A percentile compares a stretch with the other conserved stretches of the same genome.
phyloP scores from a whole-genome alignment of 2,113 vertebrate genomes.

The Baryphthengus martii region DNA sequence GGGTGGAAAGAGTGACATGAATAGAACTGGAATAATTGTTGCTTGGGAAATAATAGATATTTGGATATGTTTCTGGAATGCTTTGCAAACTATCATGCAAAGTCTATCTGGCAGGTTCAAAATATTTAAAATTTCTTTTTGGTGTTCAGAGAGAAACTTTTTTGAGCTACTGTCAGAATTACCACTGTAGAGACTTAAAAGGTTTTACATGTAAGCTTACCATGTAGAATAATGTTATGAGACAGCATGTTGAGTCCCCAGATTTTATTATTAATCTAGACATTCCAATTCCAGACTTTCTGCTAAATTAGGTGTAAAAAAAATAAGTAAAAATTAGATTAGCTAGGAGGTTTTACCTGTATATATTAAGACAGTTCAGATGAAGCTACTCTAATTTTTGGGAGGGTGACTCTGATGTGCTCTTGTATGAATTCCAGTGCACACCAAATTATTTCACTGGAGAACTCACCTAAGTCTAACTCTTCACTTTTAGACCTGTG shows the following conservation, averaged over 20 bases:
- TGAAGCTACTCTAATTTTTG: neutral
- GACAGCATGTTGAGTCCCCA: neutral
- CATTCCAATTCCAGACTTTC: neutral
- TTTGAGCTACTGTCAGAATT: neutral
- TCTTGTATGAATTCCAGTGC: neutral
- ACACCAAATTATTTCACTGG: neutral
- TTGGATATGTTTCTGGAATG: neutral
- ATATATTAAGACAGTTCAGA: neutral
- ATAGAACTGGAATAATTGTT: neutral
- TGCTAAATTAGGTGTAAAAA: neutral
- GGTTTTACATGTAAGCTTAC: neutral
- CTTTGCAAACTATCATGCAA: neutral
- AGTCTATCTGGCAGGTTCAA: neutral
- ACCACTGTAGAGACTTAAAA: neutral
- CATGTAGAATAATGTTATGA: neutral
- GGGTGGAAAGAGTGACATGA: neutral
- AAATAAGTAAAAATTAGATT: neutral
- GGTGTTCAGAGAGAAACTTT: neutral
- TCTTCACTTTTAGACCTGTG: constrained; percentile 82
- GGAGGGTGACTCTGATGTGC: neutral
- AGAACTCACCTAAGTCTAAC: neutral
- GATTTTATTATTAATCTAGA: neutral
- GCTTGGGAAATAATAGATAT: neutral
- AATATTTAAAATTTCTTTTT: neutral
- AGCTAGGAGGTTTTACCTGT: neutral